Evolutionary conservation across 2,113 vertebrate species (phyloP), one percentile per base, ranked within the genome.

Genomic region (Neodontobutis hainanensis): DNA sequence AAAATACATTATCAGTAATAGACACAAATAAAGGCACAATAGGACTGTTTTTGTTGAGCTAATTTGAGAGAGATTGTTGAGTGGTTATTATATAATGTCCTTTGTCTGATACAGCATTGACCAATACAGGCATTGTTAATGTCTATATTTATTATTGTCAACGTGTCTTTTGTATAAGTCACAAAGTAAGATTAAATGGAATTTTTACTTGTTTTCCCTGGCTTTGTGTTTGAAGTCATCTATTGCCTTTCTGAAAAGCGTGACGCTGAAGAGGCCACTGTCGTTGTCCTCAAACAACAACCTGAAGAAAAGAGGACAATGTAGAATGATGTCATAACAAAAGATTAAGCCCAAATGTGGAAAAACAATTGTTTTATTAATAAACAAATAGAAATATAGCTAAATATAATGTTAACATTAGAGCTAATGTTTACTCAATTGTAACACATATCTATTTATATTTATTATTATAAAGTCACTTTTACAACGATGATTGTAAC

Each of bases 201-300:
- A 70, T 0, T 1, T 89, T 93, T 94, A 99, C 97, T 97, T 99
- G 87, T 95, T 95, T 90, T 99, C 96, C 81, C 96, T 94, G 89
- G 96, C 97, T 93, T 98, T 96, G 90, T 96, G 96, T 83, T 94
- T 94, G 92, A 99, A 99, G 91, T 99, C 96, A 67, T 99, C 97
- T 5, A 97, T 90, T 11, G 96, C 96, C 92, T 99, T 98, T 85
- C 94, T 94, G 92, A 99, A 99, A 81, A 99, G 94, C 4, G 97
- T 99, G 70, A 99, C 95, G 0, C 94, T 98, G 88, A 96, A 98
- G 70, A 99, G 93, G 44, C 97, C 97, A 66, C 95, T 97, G 59
- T 99, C 97, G 53, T 96, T 88, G 90, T 99, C 97, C 83, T 99
- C 97, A 52, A 96, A 97, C 46, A 99, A 92, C 73, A 97, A 92